phyloP scores from a whole-genome alignment of 2,888 invertebrate genomes.

The Tipula unca region DNA sequence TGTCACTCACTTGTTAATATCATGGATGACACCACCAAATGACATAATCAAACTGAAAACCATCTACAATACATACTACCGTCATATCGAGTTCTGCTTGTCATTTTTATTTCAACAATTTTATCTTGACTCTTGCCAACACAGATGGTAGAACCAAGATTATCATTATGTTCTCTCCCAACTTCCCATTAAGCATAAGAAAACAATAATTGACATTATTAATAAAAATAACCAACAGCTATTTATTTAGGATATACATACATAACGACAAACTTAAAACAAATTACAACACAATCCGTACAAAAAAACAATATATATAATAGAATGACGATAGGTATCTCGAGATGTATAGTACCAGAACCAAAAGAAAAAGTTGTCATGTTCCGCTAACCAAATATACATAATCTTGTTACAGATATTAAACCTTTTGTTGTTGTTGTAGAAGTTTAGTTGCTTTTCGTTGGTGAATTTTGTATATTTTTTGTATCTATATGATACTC shows the following conservation, averaged over 20 bases:
- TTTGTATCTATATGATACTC: not conserved
- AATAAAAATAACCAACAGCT: not conserved
- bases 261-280: not conserved
- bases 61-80: not conserved
- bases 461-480: not conserved
- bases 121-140: not conserved
- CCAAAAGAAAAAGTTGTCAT: not conserved
- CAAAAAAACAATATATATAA: too few relatives aligned
- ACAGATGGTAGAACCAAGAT: not conserved
- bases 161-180: not conserved
- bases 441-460: too few relatives aligned
- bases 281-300: not conserved
- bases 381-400: not conserved
- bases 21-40: not conserved
- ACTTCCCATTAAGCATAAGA: not conserved
- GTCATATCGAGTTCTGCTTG: not conserved
- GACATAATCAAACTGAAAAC: not conserved
- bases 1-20: too few relatives aligned
- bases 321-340: not conserved
- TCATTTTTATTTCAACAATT: not conserved
- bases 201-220: not conserved
- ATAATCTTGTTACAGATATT: not conserved
- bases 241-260: not conserved
- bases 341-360: not conserved
- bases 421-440: too few relatives aligned